Evolutionary conservation across 2,113 vertebrate genomes (phyloP), one percentile per base, ranked within the genome.

Genomic region (Blennius ocellaris): DNA sequence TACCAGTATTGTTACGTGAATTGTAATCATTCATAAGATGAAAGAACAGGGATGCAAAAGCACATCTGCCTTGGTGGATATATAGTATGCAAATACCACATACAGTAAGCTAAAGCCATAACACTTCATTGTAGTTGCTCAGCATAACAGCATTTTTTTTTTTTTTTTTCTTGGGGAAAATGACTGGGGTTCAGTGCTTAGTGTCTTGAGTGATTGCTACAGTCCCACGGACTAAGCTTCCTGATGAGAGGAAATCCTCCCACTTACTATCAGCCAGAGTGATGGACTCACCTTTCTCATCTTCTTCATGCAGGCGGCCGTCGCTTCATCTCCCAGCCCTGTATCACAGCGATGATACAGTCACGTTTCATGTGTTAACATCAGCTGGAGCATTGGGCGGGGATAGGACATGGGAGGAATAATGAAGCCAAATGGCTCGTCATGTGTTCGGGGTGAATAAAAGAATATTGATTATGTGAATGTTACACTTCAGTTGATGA

Each of bases 401-500:
- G 11, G 63, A 21, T 43, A 30, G 11, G 55, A 65, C 78, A 63
- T 5, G 6, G 38, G 21, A 63, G 66, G 64, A 86, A 82, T 72
- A 81, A 80, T 63, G 54, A 83, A 70, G 69, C 59, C 70, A 82
- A 85, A 76, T 43, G 68, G 37, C 53, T 30, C 41, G 53, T 71
- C 59, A 52, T 64, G 76, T 81, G 66, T 76, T 49, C n/a, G 6
- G 51, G 62, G 50, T 45, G 61, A 73, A 70, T 68, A 76, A 78
- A 83, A 54, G 44, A 37, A 78, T 56, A 80, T 45, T 56, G 69
- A 81, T 81, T 45, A 69, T 72, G 61, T 0, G 14, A 61, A 71
- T 70, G 55, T 60, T 45, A 76, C 57, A 71, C 74, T 48, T 68
- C 30, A 44, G 50, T 58, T 73, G 75, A 83, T 75, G 44, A 76